Evolutionary conservation across 2,888 invertebrate species (phyloP), one percentile per base, ranked within the genome.

Genomic region (Cancer borealis): DNA sequence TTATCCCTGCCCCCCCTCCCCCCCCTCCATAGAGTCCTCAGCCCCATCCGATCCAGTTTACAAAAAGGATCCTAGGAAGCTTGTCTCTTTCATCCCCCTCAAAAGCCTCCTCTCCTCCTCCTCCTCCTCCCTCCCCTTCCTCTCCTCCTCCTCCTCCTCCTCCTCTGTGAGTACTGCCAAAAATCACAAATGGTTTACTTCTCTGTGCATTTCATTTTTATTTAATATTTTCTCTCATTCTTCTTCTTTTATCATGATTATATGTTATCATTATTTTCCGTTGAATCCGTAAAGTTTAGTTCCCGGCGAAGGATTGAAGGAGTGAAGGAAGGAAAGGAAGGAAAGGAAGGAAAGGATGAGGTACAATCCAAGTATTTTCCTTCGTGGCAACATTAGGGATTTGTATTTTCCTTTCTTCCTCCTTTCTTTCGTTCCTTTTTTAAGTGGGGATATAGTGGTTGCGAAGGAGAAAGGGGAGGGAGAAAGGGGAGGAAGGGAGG

Each of bases 41-140:
- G 79, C 90, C 89, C 73, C 84, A 91, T 87, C 93, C 79, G 91
- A 93, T 87, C 91, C 93, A 30, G 87, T 91, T 91, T 91, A 88
- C 91, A 91, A 91, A 91, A 91, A 91, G 91, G 88, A 66, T 91
- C 91, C 60, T 84, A 91, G 46, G n/a, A 73, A 87, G 91, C 93
- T 93, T 88, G 66, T 88, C 91, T 93, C 93, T 47, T 91, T 91
- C 90, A 91, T 91, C 60, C 93, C 49, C 49, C 91, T 88, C 54
- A 87, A 87, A 49, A 17, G 60, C 39, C 39, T 30, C 90, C 89
- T n/a, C 21, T 17, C 89, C 21, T 14, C 21, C 45, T 54, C 60
- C 87, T 21, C 30, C 92, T 4, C 26, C 26, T 26, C 30, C 14
- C 3, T 14, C 17, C 30, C n/a, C 6, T 26, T 0, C 17, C n/a